Base-by-base conservation (phyloP, 2,797 vertebrate species). In the Myotis findleyi region DNA sequence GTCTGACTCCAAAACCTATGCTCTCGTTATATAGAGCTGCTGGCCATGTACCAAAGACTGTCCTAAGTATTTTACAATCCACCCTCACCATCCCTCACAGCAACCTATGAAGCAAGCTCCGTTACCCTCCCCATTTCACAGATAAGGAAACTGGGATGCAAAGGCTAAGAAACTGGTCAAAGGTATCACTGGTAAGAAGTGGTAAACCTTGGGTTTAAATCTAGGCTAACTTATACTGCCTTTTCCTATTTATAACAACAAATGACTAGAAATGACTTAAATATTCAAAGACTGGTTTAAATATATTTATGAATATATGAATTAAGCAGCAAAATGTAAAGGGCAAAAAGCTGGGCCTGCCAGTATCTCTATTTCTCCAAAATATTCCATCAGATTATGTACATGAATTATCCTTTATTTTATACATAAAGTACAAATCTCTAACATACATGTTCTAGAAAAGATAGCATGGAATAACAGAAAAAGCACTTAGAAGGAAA, bases 211-310 rank as follows among this genome's bases (percentile, higher is more conserved):
- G 77, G 44, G 71, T 81, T 87, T 91, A 81, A 96, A 77, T 62
- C 18, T 36, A 20, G 3, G 71, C 53, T 51, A 69, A 27, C 73
- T 18, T 76, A 69, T 10, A 81, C 30, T 66, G 73, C 36, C 49
- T 86, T 94, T 81, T 93, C 62, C 93, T 83, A 91, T 86, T 91
- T 87, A 77, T 88, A 86, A 91, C 76, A 96, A 84, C 55, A 96
- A 95, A 80, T 36, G 53, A 93, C 75, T 92, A 95, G 88, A 93
- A 96, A 68, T 94, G 59, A 97, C 91, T 91, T 96, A 92, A 93
- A 96, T 93, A 95, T 89, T 81, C 95, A 93, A 90, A 94, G 73
- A 73, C n/a, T 23, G 93, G 66, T 83, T 92, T 95, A 96, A 97
- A 95, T 91, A 95, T 73, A 95, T 89, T 84, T 91, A 92, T 95